These are phyloP conservation scores for Pocillopora meandrina DNA, from an alignment of 92 coral and sea anemone species.

Conservation along the genomic window DNA sequence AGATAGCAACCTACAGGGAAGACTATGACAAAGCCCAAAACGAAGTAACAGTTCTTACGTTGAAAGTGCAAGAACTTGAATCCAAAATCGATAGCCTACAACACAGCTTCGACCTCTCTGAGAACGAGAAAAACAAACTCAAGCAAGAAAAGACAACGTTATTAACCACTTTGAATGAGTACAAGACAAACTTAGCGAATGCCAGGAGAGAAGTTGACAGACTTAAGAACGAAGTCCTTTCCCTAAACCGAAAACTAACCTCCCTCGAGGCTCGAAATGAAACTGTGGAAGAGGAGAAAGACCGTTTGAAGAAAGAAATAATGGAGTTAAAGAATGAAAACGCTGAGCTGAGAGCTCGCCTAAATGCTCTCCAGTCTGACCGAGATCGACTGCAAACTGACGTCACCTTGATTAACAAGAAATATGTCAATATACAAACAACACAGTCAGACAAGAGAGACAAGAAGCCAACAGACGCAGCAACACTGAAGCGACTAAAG, in stretches of 20 bases:
- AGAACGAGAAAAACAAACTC: conserved; percentile 85
- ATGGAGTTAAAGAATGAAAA: conserved; percentile 75
- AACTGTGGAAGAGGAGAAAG: conserved; percentile 84
- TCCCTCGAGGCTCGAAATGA: conserved; percentile 81
- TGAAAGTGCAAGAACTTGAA: conserved; percentile 86
- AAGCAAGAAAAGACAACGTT: conserved; percentile 74
- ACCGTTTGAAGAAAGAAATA: conserved; percentile 80
- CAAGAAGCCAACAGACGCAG: conserved; percentile 72
- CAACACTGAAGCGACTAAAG: conserved; percentile 73
- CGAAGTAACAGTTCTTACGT: conserved; percentile 66
- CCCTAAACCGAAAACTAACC: conserved; percentile 79
- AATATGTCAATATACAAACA: conserved; percentile 76
- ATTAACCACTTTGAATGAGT: conserved; percentile 77
- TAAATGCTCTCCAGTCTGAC: conserved; percentile 81
- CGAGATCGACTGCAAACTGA: conserved; percentile 84
- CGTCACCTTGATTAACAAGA: conserved; percentile 71
- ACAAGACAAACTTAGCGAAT: conserved; percentile 72
- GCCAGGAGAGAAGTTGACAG: conserved; percentile 89
- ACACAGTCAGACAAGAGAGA: conserved; percentile 58
- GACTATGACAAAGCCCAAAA: conserved; percentile 85
- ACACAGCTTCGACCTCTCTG: conserved; percentile 76
- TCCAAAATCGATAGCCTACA: conserved; percentile 75
- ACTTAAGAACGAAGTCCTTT: conserved; percentile 85
- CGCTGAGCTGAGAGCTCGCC: conserved; percentile 83
- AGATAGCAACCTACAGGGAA: conserved; percentile 72